Evolutionary conservation across 2,797 vertebrate species (phyloP), one percentile per base, ranked within the genome.

Genomic region (Crax fasciolata): DNA sequence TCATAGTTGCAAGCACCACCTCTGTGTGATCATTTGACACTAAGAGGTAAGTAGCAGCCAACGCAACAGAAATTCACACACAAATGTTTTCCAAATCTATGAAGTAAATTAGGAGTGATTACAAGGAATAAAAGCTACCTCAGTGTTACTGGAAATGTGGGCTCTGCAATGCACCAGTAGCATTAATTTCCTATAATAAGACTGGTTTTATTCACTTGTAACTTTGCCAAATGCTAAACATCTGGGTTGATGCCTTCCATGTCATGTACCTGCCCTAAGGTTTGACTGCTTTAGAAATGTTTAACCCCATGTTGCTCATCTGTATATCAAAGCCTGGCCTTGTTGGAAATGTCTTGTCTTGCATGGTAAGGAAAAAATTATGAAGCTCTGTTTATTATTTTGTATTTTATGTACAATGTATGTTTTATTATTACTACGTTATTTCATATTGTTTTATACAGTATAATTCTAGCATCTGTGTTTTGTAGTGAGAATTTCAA

Each of bases 11-110:
- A 73, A 71, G 65, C 68, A 39, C 6, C 75, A 54, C 39, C 39
- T 83, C 58, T 51, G 19, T 18, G 41, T 62, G 51, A 44, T 90
- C 73, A 93, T 88, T 76, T 73, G 85, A 57, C 44, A 44, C 35
- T 70, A 81, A 62, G 8, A 49, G 70, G 71, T 62, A 7, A 92
- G 44, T 59, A 79, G 30, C 39, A 63, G 30, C 35, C 24, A 78
- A 55, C 32, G 14, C 41, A 83, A 70, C 55, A 75, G 66, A 86
- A 81, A 93, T 51, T 75, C 3, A 32, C 4, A 1, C 30, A 63
- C 63, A 76, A 94, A 73, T 90, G 79, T 92, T 93, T 95, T 68
- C 57, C 30, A 91, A 73, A 62, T 20, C 51, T 93, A 88, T 86
- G 79, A 78, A 87, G 13, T 66, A 94, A 93, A 90, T 84, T 84